A percentile compares a stretch with the other conserved stretches of the same genome.
Evolutionary conservation across 2,888 invertebrate species (phyloP).

Genomic region (Neuroscelio doddi): DNA sequence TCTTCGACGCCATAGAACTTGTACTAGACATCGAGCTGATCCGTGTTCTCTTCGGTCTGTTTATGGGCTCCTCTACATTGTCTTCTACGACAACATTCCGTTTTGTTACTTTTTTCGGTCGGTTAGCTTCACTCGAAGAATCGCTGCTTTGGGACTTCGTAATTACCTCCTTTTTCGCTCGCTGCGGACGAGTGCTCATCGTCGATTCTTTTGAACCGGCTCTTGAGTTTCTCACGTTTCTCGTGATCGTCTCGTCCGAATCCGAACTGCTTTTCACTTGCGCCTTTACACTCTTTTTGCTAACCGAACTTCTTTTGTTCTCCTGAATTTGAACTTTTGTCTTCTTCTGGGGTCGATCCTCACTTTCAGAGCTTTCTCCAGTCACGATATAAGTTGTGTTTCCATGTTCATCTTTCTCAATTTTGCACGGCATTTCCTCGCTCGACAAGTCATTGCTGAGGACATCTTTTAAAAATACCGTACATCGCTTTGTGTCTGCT

Average conservation of each 20-base stretch:
- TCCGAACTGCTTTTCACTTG: no score
- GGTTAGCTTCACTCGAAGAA: no score
- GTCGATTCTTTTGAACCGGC: no score
- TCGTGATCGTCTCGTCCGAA: no score
- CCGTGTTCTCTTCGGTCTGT: neutral
- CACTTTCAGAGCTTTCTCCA: slow-evolving; percentile 50
- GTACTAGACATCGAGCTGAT: slow-evolving; percentile 7
- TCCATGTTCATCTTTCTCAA: slow-evolving; percentile 52
- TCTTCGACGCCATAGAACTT: slow-evolving; percentile 3
- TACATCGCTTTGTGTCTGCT: slow-evolving; percentile 52
- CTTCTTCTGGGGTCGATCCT: slow-evolving; percentile 26
- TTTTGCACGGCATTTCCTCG: slow-evolving; percentile 41
- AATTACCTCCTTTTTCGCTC: no score
- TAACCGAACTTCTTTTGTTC: no score
- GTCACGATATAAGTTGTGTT: slow-evolving; percentile 51
- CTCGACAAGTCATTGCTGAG: slow-evolving; percentile 30
- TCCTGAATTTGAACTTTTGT: slow-evolving; percentile 5
- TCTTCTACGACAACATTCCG: no score
- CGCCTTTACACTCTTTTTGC: no score
- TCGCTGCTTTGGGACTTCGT: no score
- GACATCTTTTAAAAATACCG: slow-evolving; percentile 64
- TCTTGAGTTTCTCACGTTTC: no score
- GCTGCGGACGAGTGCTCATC: no score
- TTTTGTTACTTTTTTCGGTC: no score
- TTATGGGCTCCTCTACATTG: neutral